Evolutionary conservation across 35 echinoderm and acorn worm species (phyloP), one percentile per base, ranked within the genome.

Genomic region (Strongylocentrotus purpuratus): DNA sequence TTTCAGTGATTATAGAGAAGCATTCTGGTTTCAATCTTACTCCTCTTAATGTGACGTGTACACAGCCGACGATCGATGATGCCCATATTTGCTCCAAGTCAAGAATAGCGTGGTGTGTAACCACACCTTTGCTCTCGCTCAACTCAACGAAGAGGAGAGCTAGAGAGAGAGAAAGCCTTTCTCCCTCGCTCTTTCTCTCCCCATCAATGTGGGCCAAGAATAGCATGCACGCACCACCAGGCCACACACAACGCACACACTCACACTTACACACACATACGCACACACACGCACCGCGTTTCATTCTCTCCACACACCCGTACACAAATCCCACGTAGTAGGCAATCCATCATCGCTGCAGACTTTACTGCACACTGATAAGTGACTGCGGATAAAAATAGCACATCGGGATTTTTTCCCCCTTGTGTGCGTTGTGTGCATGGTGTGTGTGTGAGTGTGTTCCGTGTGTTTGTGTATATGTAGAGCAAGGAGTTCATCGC

Each of bases 311-410:
- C 65, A 78, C 25, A 28, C 65, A n/a, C 65, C 65, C 65, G 65
- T 78, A 78, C 65, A 78, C 65, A 78, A 78, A 78, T 78, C 45
- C 87, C 18, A 46, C 45, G 87, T 89, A 89, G 87, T 89, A 89
- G 87, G 87, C 45, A 33, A 89, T 89, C 87, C 45, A 89, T 89
- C 87, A 89, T 45, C 87, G 33, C 32, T 89, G 87, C 87, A 89
- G 87, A 89, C 87, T 89, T 89, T 89, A 89, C 87, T 89, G 87
- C 87, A 41, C 87, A 89, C 87, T 89, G 87, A 89, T 89, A 89
- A 89, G 45, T 89, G 87, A 89, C 87, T 46, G 87, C 87, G 87
- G 87, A 89, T 89, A 89, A 45, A 89, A 45, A 45, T 89, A 89
- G 87, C 87, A 45, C 87, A 46, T 46, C 87, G 87, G 65, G 65